phyloP scores from a whole-genome alignment of 2,888 invertebrate species.

The Pristionchus mayeri region DNA sequence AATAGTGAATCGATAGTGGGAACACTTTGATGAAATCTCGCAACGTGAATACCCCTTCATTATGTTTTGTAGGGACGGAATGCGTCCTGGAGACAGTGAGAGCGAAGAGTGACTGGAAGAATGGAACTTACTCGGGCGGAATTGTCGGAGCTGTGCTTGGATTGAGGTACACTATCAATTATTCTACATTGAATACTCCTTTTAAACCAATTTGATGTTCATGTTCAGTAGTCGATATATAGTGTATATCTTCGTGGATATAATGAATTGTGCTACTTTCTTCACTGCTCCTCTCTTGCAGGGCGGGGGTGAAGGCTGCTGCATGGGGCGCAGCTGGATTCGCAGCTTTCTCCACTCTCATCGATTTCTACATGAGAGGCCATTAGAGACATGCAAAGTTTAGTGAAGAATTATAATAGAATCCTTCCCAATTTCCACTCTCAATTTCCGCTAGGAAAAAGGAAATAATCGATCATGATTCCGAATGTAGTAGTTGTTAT shows the following conservation, averaged over 20 bases:
- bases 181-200: neutral
- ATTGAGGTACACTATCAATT: constrained; percentile 65
- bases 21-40: no score
- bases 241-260: no score
- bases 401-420: no score
- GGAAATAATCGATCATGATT: neutral
- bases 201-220: neutral
- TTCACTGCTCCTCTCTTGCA: neutral
- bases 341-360: constrained; percentile 95
- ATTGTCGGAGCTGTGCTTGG: constrained; percentile 86
- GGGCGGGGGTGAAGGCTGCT: constrained; percentile 89
- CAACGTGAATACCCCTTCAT: neutral
- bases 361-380: constrained; percentile 84
- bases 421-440: no score
- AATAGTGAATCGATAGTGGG: no score
- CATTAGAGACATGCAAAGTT: neutral
- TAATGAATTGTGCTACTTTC: no score
- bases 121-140: constrained; percentile 80
- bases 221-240: no score
- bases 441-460: no score
- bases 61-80: constrained; percentile 82
- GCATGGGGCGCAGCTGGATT: constrained; percentile 95
- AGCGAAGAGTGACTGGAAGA: constrained; percentile 95
- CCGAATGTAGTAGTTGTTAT: constrained; percentile 34
- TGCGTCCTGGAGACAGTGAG: constrained; percentile 88